Base-by-base conservation (phyloP, 2,113 vertebrate species). In the Peucedramus taeniatus region DNA sequence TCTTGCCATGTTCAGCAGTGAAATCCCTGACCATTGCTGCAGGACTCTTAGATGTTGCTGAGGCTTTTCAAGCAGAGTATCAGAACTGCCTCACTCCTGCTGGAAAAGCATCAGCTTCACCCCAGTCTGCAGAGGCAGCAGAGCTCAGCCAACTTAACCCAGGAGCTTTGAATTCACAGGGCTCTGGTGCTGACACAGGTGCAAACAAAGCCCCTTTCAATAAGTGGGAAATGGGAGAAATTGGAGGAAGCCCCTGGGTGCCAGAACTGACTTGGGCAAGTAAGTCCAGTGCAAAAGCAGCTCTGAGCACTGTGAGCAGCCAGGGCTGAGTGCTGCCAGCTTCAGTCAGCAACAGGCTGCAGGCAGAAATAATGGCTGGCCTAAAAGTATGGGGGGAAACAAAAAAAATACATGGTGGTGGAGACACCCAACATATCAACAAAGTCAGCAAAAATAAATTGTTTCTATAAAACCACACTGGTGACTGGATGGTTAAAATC, bases 301-400 rank as follows among this genome's bases (percentile, higher is more conserved):
- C 35, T 72, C 19, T 22, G 28, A 83, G 54, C 6, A 3, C 18
- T 51, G 37, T 8, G 14, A 63, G 35, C 35, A 71, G 54, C 21
- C 66, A 22, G 3, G 18, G 39, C 39, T 61, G 72, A 37, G 26
- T 7, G 53, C 69, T 82, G 61, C 45, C 49, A 70, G 56, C 44
- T 69, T 37, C 60, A 28, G 35, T 10, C 26, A 26, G 47, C 63
- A 56, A 13, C 10, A 47, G 35, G 2, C 10, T 60, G 26, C 28
- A 65, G 17, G 37, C 53, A 90, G 69, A 59, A 77, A 64, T 54
- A 24, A 50, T 39, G 30, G 33, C 18, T 53, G 45, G 21, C 42
- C 63, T 50, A 44, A 71, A 83, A 61, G 37, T 11, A 54, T 1
- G 0, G 22, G 4, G 18, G 13, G 5, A 3, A 2, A 5, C n/a